Evolutionary conservation across 2,888 invertebrate genomes (phyloP), one percentile per base, ranked within the genome.

Genomic region (Aquatica leii): DNA sequence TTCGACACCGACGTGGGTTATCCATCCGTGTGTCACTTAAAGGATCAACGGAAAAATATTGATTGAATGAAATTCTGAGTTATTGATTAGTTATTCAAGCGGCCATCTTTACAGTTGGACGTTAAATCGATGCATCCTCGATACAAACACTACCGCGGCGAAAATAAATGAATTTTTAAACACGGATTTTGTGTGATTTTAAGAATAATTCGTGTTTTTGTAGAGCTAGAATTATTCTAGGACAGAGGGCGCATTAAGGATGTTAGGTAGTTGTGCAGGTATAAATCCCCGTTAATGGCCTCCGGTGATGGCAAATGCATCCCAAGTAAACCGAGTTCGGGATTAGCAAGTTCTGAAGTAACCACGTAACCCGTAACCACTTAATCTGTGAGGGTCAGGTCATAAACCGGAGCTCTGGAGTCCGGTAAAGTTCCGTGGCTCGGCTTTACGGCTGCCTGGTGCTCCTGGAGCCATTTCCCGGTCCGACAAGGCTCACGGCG

Each of bases 281-380:
- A 68, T 65, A 68, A 68, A 68, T 68, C 66, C 60, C 46, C 59
- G 61, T 63, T 59, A 66, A 63, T 62, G 66, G 68, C 64, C 49
- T 65, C 56, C 35, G 62, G 65, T 62, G 65, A 62, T 61, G 63
- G 65, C 58, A 63, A 66, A 66, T 68, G 66, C 68, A 69, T 64
- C 68, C 60, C 59, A 55, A 60, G 67, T 59, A 64, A 59, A 65
- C 67, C 68, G 67, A 64, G 66, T 69, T 66, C 66, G 66, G 71
- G 73, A 78, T 78, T 78, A 77, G 77, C 73, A 78, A 78, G 76
- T 78, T 78, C 75, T 72, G 75, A 74, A 77, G 77, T 76, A 76
- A 76, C 78, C 78, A 77, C 78, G 77, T 78, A 77, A 79, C 78
- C 78, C 78, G 77, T 78, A 77, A 79, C 78, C 78, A 76, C 78